These are phyloP conservation scores for Malurus elegans DNA, from an alignment of 2,113 vertebrate genomes.

Conservation along the genomic window DNA sequence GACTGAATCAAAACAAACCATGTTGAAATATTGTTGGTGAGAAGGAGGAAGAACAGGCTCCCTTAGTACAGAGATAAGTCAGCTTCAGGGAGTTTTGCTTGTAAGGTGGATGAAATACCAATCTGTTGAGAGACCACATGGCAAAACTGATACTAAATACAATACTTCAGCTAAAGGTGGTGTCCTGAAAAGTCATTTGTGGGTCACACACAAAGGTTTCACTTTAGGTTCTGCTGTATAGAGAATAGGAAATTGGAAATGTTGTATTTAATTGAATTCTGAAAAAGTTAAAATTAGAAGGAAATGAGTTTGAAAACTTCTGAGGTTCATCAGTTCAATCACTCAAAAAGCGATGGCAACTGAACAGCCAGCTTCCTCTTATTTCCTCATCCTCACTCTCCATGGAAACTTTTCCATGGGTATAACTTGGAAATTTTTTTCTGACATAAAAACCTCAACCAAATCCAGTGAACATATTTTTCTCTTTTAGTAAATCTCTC, in stretches of 20 bases:
- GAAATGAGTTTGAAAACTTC: background rate
- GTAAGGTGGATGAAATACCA: background rate
- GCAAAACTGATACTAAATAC: background rate
- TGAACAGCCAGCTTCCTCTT: background rate
- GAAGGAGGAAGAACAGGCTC: background rate
- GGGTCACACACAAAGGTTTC: background rate
- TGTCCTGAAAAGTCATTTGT: background rate
- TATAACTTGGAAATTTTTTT: background rate
- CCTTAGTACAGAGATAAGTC: background rate
- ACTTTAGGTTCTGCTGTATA: background rate
- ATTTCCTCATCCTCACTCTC: background rate
- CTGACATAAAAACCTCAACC: background rate
- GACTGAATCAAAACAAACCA: background rate
- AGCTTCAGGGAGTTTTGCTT: background rate
- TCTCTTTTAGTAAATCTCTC: background rate
- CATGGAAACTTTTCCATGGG: background rate
- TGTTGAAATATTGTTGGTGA: background rate
- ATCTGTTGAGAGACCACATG: background rate
- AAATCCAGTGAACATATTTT: background rate
- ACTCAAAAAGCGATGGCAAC: background rate
- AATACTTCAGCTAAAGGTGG: background rate
- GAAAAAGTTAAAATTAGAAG: background rate
- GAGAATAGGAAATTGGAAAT: background rate
- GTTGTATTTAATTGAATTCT: background rate
- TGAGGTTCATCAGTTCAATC: background rate